Percentiles rank a stretch among this genome's conserved stretches.
These are phyloP conservation scores for Sporophila hypoxantha DNA, from an alignment of 2,113 vertebrate species.

Conservation along the genomic window DNA sequence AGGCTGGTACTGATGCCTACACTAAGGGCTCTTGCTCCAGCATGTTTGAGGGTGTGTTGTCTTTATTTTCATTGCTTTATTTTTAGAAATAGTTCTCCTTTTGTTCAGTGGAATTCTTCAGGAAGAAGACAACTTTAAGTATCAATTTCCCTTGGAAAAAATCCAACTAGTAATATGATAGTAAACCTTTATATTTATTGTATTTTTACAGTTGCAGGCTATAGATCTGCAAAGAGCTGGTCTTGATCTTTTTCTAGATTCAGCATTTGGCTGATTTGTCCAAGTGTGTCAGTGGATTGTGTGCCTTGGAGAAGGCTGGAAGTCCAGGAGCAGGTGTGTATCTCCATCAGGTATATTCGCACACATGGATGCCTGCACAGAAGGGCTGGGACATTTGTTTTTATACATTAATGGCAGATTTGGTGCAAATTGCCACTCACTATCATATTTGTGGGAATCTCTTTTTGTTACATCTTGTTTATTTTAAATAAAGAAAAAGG, in stretches of 20 bases:
- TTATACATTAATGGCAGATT: background rate
- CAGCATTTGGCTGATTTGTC: conserved; percentile 1
- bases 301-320: background rate
- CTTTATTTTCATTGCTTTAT: background rate
- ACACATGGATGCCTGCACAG: background rate
- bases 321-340: background rate
- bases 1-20: background rate
- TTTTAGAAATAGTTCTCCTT: background rate
- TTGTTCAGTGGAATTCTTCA: background rate
- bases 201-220: background rate
- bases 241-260: conserved; percentile 5
- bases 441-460: background rate
- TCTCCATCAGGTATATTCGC: background rate
- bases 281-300: background rate
- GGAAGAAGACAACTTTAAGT: background rate
- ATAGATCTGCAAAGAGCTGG: background rate
- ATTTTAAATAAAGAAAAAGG: background rate
- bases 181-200: background rate
- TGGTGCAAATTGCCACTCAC: background rate
- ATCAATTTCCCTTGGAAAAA: background rate
- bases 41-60: background rate
- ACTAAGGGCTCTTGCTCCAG: background rate
- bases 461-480: conserved; percentile 2
- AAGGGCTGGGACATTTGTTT: background rate
- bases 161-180: background rate